phyloP scores from a whole-genome alignment of 2,888 invertebrate species.

The Scrobipalpa costella region DNA sequence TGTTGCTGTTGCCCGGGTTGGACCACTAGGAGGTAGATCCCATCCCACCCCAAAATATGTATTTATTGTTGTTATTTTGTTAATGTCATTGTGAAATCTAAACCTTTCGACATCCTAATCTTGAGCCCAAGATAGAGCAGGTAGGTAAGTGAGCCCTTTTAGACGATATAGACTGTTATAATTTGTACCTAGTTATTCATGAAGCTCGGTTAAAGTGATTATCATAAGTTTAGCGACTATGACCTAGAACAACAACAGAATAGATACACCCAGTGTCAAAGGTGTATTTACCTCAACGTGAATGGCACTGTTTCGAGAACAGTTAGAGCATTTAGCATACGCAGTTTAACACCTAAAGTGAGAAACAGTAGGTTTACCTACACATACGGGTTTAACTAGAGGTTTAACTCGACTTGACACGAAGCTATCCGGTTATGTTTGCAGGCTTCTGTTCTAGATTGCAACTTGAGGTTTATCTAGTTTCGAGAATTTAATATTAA shows the following conservation, averaged over 20 bases:
- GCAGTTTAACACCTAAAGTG: background rate
- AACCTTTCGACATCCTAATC: too few species aligned
- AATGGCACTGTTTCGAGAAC: background rate
- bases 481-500: constrained; percentile 3
- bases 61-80: too few species aligned
- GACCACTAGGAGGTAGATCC: too few species aligned
- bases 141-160: too few species aligned
- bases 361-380: background rate
- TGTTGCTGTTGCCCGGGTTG: too few species aligned
- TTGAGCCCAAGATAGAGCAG: too few species aligned
- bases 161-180: too few species aligned
- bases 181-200: too few species aligned
- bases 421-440: background rate
- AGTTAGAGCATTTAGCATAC: constrained; percentile 2
- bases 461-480: constrained; percentile 4
- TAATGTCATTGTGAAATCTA: too few species aligned
- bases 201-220: background rate
- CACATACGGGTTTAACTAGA: background rate
- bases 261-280: background rate
- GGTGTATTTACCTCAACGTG: background rate
- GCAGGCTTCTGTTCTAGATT: background rate
- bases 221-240: constrained; percentile 7
- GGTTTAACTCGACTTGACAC: constrained; percentile 2
- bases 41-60: too few species aligned
- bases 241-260: background rate